Base-by-base conservation (phyloP, 1,140 invertebrate genomes). In the Drosophila nikananu region DNA sequence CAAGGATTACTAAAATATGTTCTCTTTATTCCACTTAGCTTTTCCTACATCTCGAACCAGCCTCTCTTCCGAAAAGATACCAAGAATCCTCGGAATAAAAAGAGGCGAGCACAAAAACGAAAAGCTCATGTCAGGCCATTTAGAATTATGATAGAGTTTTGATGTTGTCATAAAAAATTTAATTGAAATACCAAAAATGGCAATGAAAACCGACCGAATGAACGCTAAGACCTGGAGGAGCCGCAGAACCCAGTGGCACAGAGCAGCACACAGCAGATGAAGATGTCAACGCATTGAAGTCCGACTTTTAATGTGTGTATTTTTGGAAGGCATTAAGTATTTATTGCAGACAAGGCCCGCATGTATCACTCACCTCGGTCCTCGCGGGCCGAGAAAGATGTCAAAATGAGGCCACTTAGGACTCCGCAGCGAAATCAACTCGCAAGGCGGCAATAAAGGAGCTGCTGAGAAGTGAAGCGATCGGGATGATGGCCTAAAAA, bases 101-200 rank as follows among this genome's bases (percentile, higher is more conserved):
- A 44, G 19, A 44, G 15, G 10, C 59, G 37, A 48, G 59, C 60
- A 64, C 5, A 58, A 44, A 59, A 54, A 59, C 65, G 39, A 77
- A 81, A 78, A 90, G 81, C 81, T 81, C 86, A 90, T 90, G 86
- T 90, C 82, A 90, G 55, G 51, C 67, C 81, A 74, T 90, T 90
- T 90, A 90, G 86, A 90, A 90, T 90, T 90, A 90, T 90, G 86
- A 90, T 90, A 90, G 86, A 90, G 86, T 90, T 90, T 90, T 90
- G 86, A 90, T 90, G 86, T 90, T 90, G 86, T 90, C 86, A 90
- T 90, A 90, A 90, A 90, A 90, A 90, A 90, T 90, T 90, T 90
- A 90, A 90, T 90, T 90, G 86, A 90, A 90, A 90, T 90, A 90
- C 86, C 86, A 90, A 90, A 90, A 90, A 90, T 90, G 86, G 86